phyloP scores from a whole-genome alignment of 1,140 invertebrate genomes.

The Bacillus rossius region DNA sequence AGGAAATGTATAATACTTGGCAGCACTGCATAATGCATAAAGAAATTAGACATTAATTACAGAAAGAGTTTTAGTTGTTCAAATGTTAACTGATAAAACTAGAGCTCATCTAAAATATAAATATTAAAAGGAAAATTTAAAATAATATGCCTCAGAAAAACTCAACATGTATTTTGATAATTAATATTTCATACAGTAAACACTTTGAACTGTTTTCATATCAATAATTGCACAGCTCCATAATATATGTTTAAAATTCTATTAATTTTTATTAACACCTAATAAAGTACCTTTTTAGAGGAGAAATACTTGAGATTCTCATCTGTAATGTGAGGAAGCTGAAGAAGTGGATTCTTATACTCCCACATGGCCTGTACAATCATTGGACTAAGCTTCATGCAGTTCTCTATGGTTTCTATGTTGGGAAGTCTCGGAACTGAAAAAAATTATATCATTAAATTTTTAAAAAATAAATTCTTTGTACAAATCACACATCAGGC shows the following conservation, averaged over 20 bases:
- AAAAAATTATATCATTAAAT: no score
- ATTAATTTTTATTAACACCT: no score
- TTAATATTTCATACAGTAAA: no score
- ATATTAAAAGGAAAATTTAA: background rate
- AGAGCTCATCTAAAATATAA: background rate
- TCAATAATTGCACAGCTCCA: background rate
- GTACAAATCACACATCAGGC: background rate
- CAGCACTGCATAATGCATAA: no score
- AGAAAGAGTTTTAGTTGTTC: no score
- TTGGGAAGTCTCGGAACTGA: conserved; percentile 71
- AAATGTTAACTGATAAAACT: no score
- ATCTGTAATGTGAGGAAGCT: conserved; percentile 93
- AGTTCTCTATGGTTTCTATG: conserved; percentile 95
- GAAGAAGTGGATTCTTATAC: conserved; percentile 85
- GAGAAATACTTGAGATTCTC: conserved; percentile 90
- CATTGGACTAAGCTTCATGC: conserved; percentile 96
- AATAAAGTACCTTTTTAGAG: conserved; percentile 77
- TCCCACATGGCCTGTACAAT: conserved; percentile 96
- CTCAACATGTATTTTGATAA: no score
- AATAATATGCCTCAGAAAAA: no score
- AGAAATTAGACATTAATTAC: no score
- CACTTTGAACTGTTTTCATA: background rate
- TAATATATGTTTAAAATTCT: background rate
- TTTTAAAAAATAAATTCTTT: conserved; percentile 12
- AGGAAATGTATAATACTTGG: no score